A percentile compares a stretch with the other conserved stretches of the same genome.
Conservation (phyloP, 2,797 vertebrate species). For the Perodicticus potto region DNA sequence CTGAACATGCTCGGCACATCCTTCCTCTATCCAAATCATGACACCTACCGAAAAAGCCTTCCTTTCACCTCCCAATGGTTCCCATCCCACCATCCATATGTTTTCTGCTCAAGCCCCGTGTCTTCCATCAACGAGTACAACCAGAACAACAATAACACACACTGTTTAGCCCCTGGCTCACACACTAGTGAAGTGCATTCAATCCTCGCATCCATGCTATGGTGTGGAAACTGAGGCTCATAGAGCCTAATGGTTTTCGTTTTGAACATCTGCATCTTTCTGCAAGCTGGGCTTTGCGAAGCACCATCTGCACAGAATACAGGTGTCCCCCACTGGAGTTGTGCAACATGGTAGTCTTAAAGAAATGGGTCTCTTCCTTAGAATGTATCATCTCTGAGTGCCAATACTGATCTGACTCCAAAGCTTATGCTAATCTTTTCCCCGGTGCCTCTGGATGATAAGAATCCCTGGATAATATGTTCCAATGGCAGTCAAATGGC, state of each 20-base stretch:
- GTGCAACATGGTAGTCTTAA: background rate
- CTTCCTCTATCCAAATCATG: background rate
- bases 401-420: background rate
- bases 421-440: background rate
- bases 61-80: background rate
- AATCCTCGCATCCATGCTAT: no score
- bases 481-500: background rate
- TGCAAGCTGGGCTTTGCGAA: background rate
- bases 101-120: background rate
- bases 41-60: background rate
- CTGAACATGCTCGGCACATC: background rate
- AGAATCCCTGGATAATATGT: background rate
- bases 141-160: background rate
- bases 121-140: background rate
- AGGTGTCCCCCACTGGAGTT: no score
- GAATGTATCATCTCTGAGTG: background rate
- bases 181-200: background rate
- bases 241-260: background rate
- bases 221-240: background rate
- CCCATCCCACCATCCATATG: background rate
- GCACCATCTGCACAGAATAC: no score
- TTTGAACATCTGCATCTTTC: background rate
- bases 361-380: background rate
- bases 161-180: background rate
- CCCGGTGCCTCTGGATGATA: background rate